Conservation (phyloP, 1,140 invertebrate genomes). For the Drosophila bocqueti region DNA sequence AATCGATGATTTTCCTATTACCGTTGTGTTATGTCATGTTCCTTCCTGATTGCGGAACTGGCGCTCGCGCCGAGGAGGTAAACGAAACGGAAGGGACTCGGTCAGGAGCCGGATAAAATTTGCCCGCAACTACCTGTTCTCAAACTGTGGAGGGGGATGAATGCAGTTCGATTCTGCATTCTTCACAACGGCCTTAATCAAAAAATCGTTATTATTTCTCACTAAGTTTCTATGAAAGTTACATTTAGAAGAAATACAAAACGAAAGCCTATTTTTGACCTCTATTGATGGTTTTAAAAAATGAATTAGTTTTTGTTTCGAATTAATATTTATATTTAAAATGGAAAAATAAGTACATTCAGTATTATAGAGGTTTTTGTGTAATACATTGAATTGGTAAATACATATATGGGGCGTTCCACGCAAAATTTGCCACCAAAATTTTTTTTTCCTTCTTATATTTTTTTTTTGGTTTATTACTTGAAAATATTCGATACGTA, state of each 20-base stretch:
- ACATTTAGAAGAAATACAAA: neutral
- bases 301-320: neutral
- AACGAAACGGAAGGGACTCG: slow-evolving; percentile 30
- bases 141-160: neutral
- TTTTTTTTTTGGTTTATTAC: too few relatives aligned
- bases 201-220: slow-evolving; percentile 1
- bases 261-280: neutral
- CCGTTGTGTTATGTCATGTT: slow-evolving; percentile 80
- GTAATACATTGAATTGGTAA: too few relatives aligned
- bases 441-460: too few relatives aligned
- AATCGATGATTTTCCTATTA: slow-evolving; percentile 83
- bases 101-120: slow-evolving; percentile 25
- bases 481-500: too few relatives aligned
- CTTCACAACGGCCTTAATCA: neutral
- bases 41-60: slow-evolving; percentile 52
- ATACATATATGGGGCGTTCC: too few relatives aligned
- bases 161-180: slow-evolving; percentile 14
- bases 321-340: too few relatives aligned
- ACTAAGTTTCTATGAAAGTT: neutral
- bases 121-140: slow-evolving; percentile 11
- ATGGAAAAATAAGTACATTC: too few relatives aligned
- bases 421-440: too few relatives aligned
- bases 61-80: slow-evolving; percentile 1
- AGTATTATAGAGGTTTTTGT: too few relatives aligned
- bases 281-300: neutral